Base-by-base conservation (phyloP, 2,113 vertebrate species). In the Morone chrysops region DNA sequence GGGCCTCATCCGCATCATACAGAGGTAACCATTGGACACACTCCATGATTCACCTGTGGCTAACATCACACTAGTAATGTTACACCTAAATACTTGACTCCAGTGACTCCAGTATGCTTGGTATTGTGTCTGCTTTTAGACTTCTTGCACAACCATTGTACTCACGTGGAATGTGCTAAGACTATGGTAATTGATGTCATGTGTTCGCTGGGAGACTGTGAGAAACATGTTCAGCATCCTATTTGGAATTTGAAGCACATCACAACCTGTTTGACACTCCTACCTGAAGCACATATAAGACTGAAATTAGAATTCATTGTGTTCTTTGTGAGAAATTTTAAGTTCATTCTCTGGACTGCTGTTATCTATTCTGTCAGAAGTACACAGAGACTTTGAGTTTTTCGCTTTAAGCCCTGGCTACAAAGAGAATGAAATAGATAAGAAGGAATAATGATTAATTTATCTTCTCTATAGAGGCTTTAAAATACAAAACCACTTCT, bases 211-310 rank as follows among this genome's bases (percentile, higher is more conserved):
- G 54, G 69, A 57, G 4, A 60, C 75, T 59, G 53, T 81, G 84
- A 82, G 80, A 91, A 86, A 84, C 65, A 91, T 81, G 85, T n/a
- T 0, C 41, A 63, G 76, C 71, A 74, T 83, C 71, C 76, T 9
- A 65, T 78, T 54, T 74, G 75, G 69, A 82, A 86, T 80, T 76
- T 75, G 16, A 25, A 57, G 61, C 31, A 45, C 54, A 38, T 68
- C 67, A 43, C 80, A 80, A 80, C 70, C 66, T 67, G 84, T 81
- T 75, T 67, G 54, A 31, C 82, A 4, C 74, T 75, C 56, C 40
- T 14, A 36, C 18, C 53, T 69, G 54, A 20, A 17, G 54, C 53
- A 57, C 38, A 22, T 13, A 3, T 4, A 2, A 48, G 71, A 78
- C 63, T 60, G 12, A 65, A 77, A 38, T 20, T 38, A 50, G 17